A percentile compares a stretch with the other conserved stretches of the same genome.
These are phyloP conservation scores for Tetraodon nigroviridis DNA, from an alignment of 2,113 vertebrate genomes.

Conservation along the genomic window DNA sequence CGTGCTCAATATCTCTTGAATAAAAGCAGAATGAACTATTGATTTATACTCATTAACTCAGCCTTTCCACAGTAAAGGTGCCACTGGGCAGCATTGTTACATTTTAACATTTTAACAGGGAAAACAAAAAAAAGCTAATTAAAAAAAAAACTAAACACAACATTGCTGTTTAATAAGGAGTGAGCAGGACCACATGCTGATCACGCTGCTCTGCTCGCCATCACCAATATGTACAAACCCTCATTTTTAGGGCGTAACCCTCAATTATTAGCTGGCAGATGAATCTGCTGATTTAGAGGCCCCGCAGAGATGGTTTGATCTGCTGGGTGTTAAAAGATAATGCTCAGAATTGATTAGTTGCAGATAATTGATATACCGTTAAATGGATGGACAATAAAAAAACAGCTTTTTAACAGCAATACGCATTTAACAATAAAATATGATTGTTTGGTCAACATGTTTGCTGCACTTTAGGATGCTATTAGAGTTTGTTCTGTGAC, in stretches of 20 bases:
- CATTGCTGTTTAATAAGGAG: conserved; percentile 23
- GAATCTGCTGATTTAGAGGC: conserved; percentile 46
- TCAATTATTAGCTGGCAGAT: conserved; percentile 64
- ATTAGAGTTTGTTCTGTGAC: too few relatives aligned
- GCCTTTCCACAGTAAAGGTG: conserved; percentile 33
- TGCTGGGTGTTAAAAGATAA: conserved; percentile 46
- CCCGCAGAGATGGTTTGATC: conserved; percentile 56
- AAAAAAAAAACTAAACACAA: conserved; percentile 11
- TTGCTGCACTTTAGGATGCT: too few relatives aligned
- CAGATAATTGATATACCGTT: conserved; percentile 26
- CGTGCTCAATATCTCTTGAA: too few relatives aligned
- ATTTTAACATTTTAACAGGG: conserved; percentile 7
- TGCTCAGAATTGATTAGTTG: conserved; percentile 41
- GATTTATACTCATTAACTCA: conserved; percentile 41
- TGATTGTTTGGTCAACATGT: too few relatives aligned
- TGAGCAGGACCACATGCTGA: conserved; percentile 9
- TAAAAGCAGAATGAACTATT: conserved; percentile 23
- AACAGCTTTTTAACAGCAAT: conserved; percentile 13
- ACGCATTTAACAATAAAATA: conserved; percentile 14
- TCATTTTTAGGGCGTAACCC: conserved; percentile 15
- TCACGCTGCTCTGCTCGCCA: conserved; percentile 13
- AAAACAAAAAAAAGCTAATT: conserved; percentile 17
- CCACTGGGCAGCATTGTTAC: neutral
- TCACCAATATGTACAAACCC: neutral
- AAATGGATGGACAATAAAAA: conserved; percentile 20